Conservation (phyloP, 2,797 vertebrate species). For the Otus scops region DNA sequence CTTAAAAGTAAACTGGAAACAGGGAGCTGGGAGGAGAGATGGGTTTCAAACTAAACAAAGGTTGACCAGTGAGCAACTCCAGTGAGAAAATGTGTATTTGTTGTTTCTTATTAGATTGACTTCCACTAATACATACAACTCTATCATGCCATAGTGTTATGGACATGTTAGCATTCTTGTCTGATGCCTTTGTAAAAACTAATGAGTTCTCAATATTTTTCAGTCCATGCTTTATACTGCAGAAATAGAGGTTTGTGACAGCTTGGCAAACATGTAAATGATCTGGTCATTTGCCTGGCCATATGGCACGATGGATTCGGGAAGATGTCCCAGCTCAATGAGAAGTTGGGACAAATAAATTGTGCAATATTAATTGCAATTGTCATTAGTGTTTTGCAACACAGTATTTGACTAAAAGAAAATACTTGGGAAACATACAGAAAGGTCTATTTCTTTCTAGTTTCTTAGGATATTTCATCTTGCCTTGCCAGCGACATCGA, state of each 20-base stretch:
- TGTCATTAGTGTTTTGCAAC: not conserved
- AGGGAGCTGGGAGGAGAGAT: not conserved
- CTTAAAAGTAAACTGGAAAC: not conserved
- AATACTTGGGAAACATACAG: not conserved
- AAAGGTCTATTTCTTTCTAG: not conserved
- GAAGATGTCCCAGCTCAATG: not conserved
- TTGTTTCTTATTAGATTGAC: not conserved
- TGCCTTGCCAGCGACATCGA: not conserved
- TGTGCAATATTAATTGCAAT: not conserved
- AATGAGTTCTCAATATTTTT: not conserved
- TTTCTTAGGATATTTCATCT: not conserved
- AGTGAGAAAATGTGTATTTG: not conserved
- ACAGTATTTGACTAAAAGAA: not conserved
- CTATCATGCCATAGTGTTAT: not conserved
- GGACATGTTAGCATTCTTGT: not conserved
- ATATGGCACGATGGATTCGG: not conserved
- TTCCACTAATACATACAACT: not conserved
- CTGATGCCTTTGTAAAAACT: not conserved
- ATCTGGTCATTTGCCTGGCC: not conserved
- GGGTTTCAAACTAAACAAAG: not conserved
- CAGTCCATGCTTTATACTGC: not conserved
- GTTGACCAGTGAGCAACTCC: not conserved
- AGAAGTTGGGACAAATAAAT: not conserved
- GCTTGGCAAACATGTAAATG: not conserved
- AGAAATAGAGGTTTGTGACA: not conserved